Conservation (phyloP, 2,888 invertebrate genomes). For the Diplazon laetatorius region DNA sequence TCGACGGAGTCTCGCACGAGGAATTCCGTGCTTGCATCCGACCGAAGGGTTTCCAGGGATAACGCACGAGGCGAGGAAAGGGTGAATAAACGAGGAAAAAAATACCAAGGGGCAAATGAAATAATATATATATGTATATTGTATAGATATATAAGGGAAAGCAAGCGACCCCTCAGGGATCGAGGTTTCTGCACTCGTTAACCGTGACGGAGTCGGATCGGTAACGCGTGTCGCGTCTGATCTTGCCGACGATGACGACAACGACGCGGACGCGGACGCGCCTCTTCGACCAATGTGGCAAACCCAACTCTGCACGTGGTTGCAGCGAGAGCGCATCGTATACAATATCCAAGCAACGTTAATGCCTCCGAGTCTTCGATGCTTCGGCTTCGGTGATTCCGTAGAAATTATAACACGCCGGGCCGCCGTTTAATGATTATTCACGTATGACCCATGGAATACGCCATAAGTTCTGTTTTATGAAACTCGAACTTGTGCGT, state of each 20-base stretch:
- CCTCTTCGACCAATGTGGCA: too few relatives aligned
- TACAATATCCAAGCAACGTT: slow-evolving; percentile 2
- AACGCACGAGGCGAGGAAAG: slow-evolving; percentile 9
- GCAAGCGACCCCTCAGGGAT: slow-evolving; percentile 28
- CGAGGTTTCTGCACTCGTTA: slow-evolving; percentile 46
- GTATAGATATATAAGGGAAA: too few relatives aligned
- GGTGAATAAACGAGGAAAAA: slow-evolving; percentile 6
- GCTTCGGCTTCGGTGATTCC: slow-evolving; percentile 3
- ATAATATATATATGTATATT: too few relatives aligned
- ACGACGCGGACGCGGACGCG: slow-evolving; percentile 24
- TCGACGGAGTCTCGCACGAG: neutral
- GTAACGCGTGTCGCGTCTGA: slow-evolving; percentile 52
- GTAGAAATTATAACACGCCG: slow-evolving; percentile 1
- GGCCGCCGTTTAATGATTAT: slow-evolving; percentile 15
- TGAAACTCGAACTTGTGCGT: slow-evolving; percentile 39
- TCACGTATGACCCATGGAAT: neutral
- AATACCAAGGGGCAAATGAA: neutral
- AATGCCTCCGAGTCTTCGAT: neutral
- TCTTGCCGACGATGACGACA: slow-evolving; percentile 43
- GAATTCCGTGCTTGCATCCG: slow-evolving; percentile 1
- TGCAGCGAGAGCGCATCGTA: slow-evolving; percentile 27
- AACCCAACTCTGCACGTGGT: slow-evolving; percentile 15
- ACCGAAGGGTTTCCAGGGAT: slow-evolving; percentile 6
- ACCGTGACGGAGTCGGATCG: slow-evolving; percentile 55
- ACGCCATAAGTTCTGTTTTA: slow-evolving; percentile 31